Evolutionary conservation across 1,140 invertebrate genomes (phyloP).

Genomic region (Diorhabda carinulata): DNA sequence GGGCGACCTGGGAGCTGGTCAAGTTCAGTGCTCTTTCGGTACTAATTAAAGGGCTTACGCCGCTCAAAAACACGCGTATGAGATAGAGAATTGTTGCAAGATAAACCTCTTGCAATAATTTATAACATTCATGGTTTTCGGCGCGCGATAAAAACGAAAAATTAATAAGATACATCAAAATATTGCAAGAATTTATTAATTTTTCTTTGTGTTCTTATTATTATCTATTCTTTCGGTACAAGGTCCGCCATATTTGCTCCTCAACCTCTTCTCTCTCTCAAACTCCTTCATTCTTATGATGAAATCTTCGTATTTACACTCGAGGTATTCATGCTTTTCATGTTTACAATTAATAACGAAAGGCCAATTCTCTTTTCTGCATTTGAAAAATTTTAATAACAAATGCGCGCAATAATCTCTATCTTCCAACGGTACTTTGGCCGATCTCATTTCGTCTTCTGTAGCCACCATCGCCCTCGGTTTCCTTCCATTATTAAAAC

Average conservation of each 20-base stretch:
- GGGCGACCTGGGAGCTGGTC: too few species aligned
- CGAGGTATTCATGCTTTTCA: conserved; percentile 68
- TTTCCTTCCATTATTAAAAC: conserved; percentile 71
- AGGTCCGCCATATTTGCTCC: conserved; percentile 25
- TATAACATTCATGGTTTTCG: too few species aligned
- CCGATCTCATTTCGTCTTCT: conserved; percentile 73
- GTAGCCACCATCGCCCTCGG: conserved; percentile 71
- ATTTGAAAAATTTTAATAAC: conserved; percentile 63
- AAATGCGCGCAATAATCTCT: conserved; percentile 87
- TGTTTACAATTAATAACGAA: conserved; percentile 64
- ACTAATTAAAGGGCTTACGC: too few species aligned
- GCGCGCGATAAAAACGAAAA: too few species aligned
- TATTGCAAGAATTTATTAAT: too few species aligned
- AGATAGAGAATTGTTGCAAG: too few species aligned
- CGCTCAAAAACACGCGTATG: too few species aligned
- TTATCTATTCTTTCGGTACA: too few species aligned
- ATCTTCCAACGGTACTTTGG: conserved; percentile 61
- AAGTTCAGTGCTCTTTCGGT: too few species aligned
- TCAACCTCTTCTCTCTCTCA: conserved; percentile 79
- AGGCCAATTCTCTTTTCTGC: conserved; percentile 68
- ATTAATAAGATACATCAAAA: too few species aligned
- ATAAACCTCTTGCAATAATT: too few species aligned
- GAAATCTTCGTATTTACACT: conserved; percentile 78
- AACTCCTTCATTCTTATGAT: conserved; percentile 86
- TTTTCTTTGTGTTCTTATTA: too few species aligned